Evolutionary conservation across 2,797 vertebrate species (phyloP), one percentile per base, ranked within the genome.

Genomic region (Oceanodroma leucorhoa): DNA sequence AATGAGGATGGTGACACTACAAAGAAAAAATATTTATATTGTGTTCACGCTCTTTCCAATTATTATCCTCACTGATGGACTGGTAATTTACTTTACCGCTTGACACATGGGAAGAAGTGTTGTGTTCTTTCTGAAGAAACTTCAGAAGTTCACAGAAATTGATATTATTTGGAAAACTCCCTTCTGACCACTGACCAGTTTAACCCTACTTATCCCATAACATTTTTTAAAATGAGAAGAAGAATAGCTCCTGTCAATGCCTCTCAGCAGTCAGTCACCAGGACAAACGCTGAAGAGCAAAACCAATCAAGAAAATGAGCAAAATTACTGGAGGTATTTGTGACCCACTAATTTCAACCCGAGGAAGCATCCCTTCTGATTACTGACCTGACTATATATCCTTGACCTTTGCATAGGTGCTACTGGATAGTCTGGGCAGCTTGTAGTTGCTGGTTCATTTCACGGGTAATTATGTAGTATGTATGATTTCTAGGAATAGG

Each of bases 401-500:
- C 36, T 29, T 27, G 29, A 46, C 19, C 14, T 82, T 65, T 85
- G 43, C 45, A 18, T 32, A 36, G 72, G 57, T 53, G 69, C 76
- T 88, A 29, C 87, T 20, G 61, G 54, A 46, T 40, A 65, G 54
- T n/a, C 50, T 29, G 54, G 79, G 70, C 82, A 78, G 87, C 1
- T 40, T 66, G 46, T 48, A 75, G 83, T 3, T 43, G 34, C 73
- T 24, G 60, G 80, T 67, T 93, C 41, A 29, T 64, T 93, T 90
- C 38, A 43, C 3, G 62, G 87, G 87, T 88, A 92, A 92, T 95
- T 92, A 40, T 66, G 66, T 32, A 75, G 89, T 30, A 85, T 69
- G 85, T 66, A 79, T 53, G 90, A 97, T 95, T 97, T 97, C 95
- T 96, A 96, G 96, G 89, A 96, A 96, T 21, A 90, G 85, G 64